Base-by-base conservation (phyloP, 2,113 vertebrate genomes). In the Andinoacara biseriatus region DNA sequence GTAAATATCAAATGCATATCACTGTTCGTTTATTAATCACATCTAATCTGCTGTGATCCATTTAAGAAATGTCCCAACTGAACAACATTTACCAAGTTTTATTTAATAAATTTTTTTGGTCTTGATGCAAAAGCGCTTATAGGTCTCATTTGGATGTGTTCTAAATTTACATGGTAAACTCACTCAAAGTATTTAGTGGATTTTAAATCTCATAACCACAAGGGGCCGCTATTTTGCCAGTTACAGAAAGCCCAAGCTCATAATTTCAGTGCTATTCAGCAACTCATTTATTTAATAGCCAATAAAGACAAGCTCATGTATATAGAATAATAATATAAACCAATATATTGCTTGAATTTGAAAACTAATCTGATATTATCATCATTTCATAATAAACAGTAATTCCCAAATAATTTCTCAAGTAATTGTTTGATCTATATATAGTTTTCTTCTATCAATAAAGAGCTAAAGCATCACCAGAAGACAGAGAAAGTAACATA, bases 141-240 rank as follows among this genome's bases (percentile, higher is more conserved):
- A 46, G 58, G 26, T 15, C 29, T 54, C 26, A 11, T 29, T 14
- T 52, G 26, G 31, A 54, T 72, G 52, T 72, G 15, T 52, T n/a
- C 49, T 0, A 54, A 31, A 52, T 52, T 46, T 46, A 15, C 43
- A 72, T n/a, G 43, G 43, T 31, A 52, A 72, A 75, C 10, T 10
- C 17, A 33, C 29, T 78, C 20, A 18, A 38, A 7, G 10, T 31
- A 29, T 82, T 67, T 3, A 46, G 24, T 49, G 2, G 24, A 38
- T 58, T 22, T 65, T 86, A 74, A 65, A 72, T 38, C 6, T 69
- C 5, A 22, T 26, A 33, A 74, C 90, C 91, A 92, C 82, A 52
- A 91, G 93, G 88, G 81, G 88, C 58, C 81, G 88, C 90, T 90
- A 49, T 87, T 80, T 78, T 82, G 82, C 81, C 72, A 84, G 59